Evolutionary conservation across 2,113 vertebrate genomes (phyloP), one percentile per base, ranked within the genome.

Genomic region (Tinamus guttatus): DNA sequence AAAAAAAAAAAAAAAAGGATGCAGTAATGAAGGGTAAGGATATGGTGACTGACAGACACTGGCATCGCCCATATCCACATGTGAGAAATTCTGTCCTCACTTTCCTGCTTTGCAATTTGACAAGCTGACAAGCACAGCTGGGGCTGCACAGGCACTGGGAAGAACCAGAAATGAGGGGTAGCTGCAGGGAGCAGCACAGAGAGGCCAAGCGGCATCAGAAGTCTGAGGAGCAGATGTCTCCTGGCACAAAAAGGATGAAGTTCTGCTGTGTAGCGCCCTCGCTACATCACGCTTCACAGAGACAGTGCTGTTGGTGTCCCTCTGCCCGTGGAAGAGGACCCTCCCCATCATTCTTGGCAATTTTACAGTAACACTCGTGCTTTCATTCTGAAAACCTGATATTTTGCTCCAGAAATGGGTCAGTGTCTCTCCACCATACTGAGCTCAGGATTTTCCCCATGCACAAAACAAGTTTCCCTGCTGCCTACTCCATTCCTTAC

Each of bases 1-100:
- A n/a, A n/a, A 93, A 95, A 93, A 52, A 43, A 49, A 49, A 52
- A 27, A 54, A 56, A 91, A 90, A 62, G 65, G 87, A 90, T 92
- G 95, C 2, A 1, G 93, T 93, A 78, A 96, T 71, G 83, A 92
- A 81, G 58, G 77, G 22, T 71, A 14, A 85, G 80, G 76, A 88
- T 62, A 86, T 4, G 17, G 22, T 78, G 87, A 86, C 77, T 90
- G 92, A 93, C 87, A 78, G 81, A 62, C 56, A 71, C 34, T 21
- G 71, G 73, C 87, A 88, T 36, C 1, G 4, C 90, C 71, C 68
- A 86, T 79, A 86, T 34, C 8, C 22, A 87, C 2, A 2, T 38
- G 43, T 43, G 79, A 94, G 64, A 81, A 88, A 68, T 41, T n/a
- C 22, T 67, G 40, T 78, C 60, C 52, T 83, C 7, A 0, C 10